phyloP scores from a whole-genome alignment of 2,888 invertebrate species.

The Chaetogeoica ovagalla region DNA sequence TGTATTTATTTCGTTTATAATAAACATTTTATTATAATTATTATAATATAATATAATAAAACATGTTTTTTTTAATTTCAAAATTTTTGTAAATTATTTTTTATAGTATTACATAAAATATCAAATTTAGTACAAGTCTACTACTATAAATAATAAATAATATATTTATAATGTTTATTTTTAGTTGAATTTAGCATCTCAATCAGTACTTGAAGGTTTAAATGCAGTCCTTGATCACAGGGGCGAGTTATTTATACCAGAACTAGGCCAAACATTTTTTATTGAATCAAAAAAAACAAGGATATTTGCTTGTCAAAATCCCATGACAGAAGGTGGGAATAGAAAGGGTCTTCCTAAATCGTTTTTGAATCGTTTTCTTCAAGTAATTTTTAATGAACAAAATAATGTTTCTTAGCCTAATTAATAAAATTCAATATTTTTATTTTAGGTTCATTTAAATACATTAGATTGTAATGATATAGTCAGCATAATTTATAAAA shows the following conservation, averaged over 20 bases:
- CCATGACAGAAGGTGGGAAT: conserved; percentile 91
- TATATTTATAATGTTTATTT: conserved; percentile 9
- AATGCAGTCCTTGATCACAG: conserved; percentile 98
- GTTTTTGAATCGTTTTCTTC: conserved; percentile 95
- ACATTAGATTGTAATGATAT: conserved; percentile 68
- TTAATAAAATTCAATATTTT: background rate
- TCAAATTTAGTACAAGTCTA: too few species aligned
- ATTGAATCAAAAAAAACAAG: conserved; percentile 74
- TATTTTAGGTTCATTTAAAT: conserved; percentile 65
- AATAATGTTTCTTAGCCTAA: background rate
- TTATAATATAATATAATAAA: too few species aligned
- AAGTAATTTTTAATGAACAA: conserved; percentile 63
- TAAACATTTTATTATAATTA: too few species aligned
- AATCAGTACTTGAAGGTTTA: conserved; percentile 95
- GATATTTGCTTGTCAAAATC: conserved; percentile 98
- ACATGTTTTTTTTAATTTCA: too few species aligned
- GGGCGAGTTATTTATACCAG: conserved; percentile 93
- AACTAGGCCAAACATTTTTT: conserved; percentile 83
- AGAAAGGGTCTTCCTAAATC: conserved; percentile 94
- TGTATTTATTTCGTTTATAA: too few species aligned
- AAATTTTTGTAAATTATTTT: too few species aligned
- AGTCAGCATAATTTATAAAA: conserved; percentile 67
- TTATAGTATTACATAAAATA: too few species aligned
- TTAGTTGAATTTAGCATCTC: conserved; percentile 91
- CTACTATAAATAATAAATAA: background rate